phyloP scores from a whole-genome alignment of 2,888 invertebrate species.

The Cistogaster globosa region DNA sequence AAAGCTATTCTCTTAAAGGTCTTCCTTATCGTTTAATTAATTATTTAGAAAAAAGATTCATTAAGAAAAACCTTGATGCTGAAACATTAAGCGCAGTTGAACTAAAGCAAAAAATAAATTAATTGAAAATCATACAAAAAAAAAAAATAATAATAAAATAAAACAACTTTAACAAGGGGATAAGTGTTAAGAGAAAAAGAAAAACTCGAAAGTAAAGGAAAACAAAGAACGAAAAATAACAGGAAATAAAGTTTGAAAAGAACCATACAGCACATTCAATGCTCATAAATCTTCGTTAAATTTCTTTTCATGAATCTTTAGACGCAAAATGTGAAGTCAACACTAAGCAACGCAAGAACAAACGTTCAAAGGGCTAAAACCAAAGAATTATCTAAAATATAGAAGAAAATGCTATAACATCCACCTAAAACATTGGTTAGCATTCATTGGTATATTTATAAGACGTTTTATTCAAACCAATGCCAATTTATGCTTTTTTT shows the following conservation, averaged over 20 bases:
- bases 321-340: constrained; percentile 62
- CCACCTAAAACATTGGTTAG: constrained; percentile 49
- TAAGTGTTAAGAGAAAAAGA: constrained; percentile 13
- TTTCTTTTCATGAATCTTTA: constrained; percentile 65
- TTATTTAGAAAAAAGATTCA: constrained; percentile 41
- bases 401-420: constrained; percentile 5
- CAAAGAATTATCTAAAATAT: constrained; percentile 50
- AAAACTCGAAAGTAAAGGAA: constrained; percentile 15
- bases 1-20: constrained; percentile 18
- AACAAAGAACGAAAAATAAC: constrained; percentile 1
- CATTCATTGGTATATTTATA: constrained; percentile 55
- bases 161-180: constrained; percentile 52
- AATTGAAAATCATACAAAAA: constrained; percentile 64
- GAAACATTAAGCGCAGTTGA: constrained; percentile 39
- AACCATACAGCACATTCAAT: constrained; percentile 68
- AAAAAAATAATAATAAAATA: neutral
- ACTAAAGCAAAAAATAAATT: constrained; percentile 38
- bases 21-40: constrained; percentile 60
- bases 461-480: constrained; percentile 42
- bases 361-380: constrained; percentile 47
- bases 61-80: constrained; percentile 10
- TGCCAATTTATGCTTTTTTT: constrained; percentile 29
- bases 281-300: constrained; percentile 71
- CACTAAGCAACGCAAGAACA: constrained; percentile 53
- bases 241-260: constrained; percentile 66